Evolutionary conservation across 2,113 vertebrate genomes (phyloP).

Genomic region (Zapus hudsonius): DNA sequence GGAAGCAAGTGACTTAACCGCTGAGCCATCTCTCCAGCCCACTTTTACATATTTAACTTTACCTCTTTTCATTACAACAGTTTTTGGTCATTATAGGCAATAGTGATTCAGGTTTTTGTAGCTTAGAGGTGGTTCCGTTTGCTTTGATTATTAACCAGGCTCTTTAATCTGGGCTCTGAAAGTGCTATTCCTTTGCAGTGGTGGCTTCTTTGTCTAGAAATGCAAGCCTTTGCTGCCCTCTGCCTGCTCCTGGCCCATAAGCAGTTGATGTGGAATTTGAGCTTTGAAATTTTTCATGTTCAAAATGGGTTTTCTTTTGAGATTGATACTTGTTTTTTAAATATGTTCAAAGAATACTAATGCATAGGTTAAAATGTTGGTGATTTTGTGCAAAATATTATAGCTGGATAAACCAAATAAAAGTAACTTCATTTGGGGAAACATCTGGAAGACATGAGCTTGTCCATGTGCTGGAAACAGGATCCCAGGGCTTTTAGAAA

Average conservation of each 20-base stretch:
- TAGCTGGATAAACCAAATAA: neutral
- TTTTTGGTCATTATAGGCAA: neutral
- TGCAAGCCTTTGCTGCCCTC: constrained; percentile 81
- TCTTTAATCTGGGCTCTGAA: constrained; percentile 13
- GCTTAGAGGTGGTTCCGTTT: neutral
- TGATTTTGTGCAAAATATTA: neutral
- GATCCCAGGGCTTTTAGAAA: neutral
- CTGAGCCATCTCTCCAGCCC: no score
- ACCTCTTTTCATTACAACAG: neutral
- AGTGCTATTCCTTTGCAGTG: neutral
- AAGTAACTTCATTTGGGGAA: neutral
- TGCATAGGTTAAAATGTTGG: neutral
- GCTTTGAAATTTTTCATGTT: neutral
- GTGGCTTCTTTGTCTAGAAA: neutral
- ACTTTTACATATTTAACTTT: no score
- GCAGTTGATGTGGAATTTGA: constrained; percentile 20
- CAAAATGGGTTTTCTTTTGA: neutral
- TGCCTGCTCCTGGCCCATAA: constrained; percentile 57
- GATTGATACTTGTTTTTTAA: neutral
- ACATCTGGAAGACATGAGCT: neutral
- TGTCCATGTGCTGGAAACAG: neutral
- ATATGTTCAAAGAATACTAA: neutral
- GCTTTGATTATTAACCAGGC: neutral
- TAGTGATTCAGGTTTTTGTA: neutral
- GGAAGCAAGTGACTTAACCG: no score